Base-by-base conservation (phyloP, 2,113 vertebrate species). In the Pedionomus torquatus region DNA sequence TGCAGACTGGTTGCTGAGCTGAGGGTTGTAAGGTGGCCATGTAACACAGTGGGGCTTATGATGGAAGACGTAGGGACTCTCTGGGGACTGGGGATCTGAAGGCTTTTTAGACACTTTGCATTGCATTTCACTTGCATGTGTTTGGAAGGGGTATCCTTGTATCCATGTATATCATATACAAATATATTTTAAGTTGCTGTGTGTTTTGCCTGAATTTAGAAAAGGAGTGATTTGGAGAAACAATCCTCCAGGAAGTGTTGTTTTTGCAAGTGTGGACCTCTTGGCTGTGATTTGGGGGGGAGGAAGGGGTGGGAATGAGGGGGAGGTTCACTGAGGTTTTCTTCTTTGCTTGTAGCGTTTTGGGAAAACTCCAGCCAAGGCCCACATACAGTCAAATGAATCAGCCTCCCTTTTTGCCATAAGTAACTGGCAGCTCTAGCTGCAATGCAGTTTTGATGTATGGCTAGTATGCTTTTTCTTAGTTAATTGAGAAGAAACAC, bases 371-470 rank as follows among this genome's bases (percentile, higher is more conserved):
- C 96, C 95, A 96, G 92, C 75, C 88, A 68, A 87, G 92, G 86
- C 95, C 96, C 86, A 92, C 95, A 71, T 96, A 48, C 30, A 87
- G 72, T 78, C 30, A 19, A 66, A 93, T 96, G 96, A 97, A 95
- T 97, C 95, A 96, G 82, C 93, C 82, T 92, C 55, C 64, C 51
- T 83, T 92, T 77, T 83, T 93, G 90, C 95, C 71, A 55, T 81
- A 83, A 92, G 90, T 88, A 88, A 95, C 83, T 96, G 95, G 96
- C 95, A 96, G 83, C 60, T 90, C 68, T 77, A 95, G 90, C 96
- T 97, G 96, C 97, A 97, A 83, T 97, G 96, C 97, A 97, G 95
- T 86, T 97, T 95, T 83, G 85, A 81, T 94, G 48, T 89, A 48
- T 63, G 83, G 80, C 76, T 93, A 90, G 86, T 78, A 70, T 48